Base-by-base conservation (phyloP, 2,888 invertebrate genomes). In the Autographa pulchrina region DNA sequence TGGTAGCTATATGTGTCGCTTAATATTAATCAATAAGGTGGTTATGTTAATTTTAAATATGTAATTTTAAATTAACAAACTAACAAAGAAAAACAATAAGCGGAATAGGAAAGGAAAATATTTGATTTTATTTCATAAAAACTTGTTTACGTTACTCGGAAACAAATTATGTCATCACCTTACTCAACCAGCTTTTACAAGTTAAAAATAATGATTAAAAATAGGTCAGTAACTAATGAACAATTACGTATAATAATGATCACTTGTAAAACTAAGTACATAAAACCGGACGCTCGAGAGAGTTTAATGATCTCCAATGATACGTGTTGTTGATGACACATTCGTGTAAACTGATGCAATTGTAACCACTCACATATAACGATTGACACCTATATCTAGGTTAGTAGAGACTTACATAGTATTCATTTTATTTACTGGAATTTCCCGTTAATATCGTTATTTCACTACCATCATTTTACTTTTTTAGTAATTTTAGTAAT, bases 231-330 rank as follows among this genome's bases (percentile, higher is more conserved):
- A 25, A 25, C 20, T 20, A 54, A 54, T 54, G 54, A 54, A 5
- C 20, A 54, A 56, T 56, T 56, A 56, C 54, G 13, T 25, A 25
- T 20, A 9, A 20, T 25, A 13, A 16, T 48, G 3, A n/a, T 48
- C 54, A 56, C 9, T 20, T 25, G 54, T 25, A 48, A 16, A n/a
- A 48, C 48, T 48, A 25, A 56, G 25, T 56, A n/a, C n/a, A n/a
- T n/a, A 13, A 56, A 20, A 56, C 54, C 54, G 54, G 54, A 56
- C 18, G 54, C 54, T 25, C 5, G 25, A 4, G 7, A 11, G 38
- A 64, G 63, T 68, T 56, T 61, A 74, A 63, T 74, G 38, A 68
- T 43, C 43, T 13, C 6, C 7, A 52, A 31, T 52, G 48, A 48
- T 62, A 62, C 18, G 60, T 18, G 35, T 8, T 48, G 35, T n/a